These are phyloP conservation scores for Sinella curviseta DNA, from an alignment of 1,140 invertebrate species.

Conservation along the genomic window DNA sequence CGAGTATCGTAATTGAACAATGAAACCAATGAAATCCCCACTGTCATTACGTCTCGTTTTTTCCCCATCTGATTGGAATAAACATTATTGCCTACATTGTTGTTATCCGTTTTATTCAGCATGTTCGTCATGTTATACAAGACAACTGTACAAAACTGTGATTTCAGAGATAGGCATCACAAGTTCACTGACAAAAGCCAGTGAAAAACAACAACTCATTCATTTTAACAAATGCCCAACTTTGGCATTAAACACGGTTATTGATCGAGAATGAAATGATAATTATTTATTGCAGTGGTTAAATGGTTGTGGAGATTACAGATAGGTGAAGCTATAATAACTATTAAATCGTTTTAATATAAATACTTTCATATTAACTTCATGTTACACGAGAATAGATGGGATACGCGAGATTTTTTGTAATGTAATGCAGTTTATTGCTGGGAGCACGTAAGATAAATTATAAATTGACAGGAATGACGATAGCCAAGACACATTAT, in stretches of 20 bases:
- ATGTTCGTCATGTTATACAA: neutral
- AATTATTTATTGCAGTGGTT: neutral
- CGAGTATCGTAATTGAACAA: too few species aligned
- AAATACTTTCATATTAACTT: neutral
- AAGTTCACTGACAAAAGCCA: constrained; percentile 14
- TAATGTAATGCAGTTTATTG: neutral
- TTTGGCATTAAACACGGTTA: neutral
- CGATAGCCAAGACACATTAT: constrained; percentile 19
- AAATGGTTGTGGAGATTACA: too few species aligned
- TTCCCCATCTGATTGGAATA: too few species aligned
- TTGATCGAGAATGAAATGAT: neutral
- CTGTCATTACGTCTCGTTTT: too few species aligned
- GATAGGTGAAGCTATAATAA: too few species aligned
- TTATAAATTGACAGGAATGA: constrained; percentile 21
- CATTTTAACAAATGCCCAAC: neutral
- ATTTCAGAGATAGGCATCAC: neutral
- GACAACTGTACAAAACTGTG: neutral
- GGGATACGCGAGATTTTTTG: neutral
- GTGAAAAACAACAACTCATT: constrained; percentile 10
- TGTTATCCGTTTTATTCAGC: too few species aligned
- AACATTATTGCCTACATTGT: too few species aligned
- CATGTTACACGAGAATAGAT: neutral
- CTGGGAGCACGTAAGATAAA: constrained; percentile 1
- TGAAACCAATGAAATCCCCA: too few species aligned
- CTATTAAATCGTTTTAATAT: neutral